Evolutionary conservation across 2,888 invertebrate genomes (phyloP).

Genomic region (Habrosyne pyritoides): DNA sequence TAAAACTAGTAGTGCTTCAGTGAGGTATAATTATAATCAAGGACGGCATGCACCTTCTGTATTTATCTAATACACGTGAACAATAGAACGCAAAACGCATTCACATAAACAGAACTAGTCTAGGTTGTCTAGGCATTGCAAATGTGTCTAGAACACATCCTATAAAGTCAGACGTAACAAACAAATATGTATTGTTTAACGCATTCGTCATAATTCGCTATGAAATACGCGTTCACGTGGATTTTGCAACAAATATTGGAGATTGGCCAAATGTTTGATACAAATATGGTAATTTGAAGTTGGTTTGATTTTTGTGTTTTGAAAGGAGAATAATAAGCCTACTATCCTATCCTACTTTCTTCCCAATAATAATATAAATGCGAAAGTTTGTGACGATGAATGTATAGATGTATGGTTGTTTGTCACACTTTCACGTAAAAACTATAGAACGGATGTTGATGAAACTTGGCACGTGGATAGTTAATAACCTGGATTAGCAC

Average conservation of each 20-base stretch:
- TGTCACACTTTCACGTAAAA: no score
- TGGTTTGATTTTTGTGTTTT: no score
- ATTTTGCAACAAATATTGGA: background rate
- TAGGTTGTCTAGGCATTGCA: background rate
- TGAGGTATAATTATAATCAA: background rate
- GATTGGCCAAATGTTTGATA: background rate
- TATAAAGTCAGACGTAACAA: background rate
- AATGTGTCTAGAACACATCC: slow-evolving; percentile 1
- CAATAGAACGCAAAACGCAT: background rate
- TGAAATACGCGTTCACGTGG: background rate
- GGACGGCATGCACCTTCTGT: background rate
- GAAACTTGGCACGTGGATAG: no score
- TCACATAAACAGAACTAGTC: background rate
- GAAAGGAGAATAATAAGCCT: no score
- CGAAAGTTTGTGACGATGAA: no score
- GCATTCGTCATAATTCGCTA: background rate
- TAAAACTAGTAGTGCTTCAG: no score
- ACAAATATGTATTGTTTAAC: background rate
- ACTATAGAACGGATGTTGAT: no score
- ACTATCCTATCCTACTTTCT: no score
- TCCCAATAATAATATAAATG: no score
- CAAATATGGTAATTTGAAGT: background rate
- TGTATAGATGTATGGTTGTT: no score
- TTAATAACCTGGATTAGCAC: no score
- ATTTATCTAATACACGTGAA: background rate